Conservation (phyloP, 2,888 invertebrate genomes). For the Mystacides longicornis region DNA sequence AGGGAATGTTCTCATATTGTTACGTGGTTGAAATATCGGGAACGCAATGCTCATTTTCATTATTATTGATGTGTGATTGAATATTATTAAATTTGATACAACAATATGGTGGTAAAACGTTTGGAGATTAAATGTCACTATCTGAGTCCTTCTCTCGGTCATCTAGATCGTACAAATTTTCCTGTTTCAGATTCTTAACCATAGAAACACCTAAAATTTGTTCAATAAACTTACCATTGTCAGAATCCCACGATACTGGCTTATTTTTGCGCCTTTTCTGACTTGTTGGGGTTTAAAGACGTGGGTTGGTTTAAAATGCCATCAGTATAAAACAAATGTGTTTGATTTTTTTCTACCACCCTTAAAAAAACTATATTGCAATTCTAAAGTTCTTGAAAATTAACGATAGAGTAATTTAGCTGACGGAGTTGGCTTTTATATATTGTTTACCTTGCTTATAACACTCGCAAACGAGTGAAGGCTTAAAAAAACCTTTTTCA, state of each 20-base stretch:
- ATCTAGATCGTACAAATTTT: conserved; percentile 46
- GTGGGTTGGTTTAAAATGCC: too few relatives aligned
- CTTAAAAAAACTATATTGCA: too few relatives aligned
- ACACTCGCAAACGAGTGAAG: too few relatives aligned
- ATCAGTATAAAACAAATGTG: too few relatives aligned
- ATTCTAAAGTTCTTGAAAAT: too few relatives aligned
- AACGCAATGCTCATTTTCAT: conserved; percentile 6
- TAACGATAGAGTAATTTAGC: too few relatives aligned
- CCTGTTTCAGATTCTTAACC: conserved; percentile 44
- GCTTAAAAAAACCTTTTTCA: too few relatives aligned
- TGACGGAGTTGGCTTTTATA: too few relatives aligned
- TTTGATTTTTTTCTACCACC: too few relatives aligned
- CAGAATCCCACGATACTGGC: conserved; percentile 51
- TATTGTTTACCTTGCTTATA: too few relatives aligned
- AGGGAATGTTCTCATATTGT: conserved; percentile 14
- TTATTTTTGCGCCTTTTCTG: conserved; percentile 46
- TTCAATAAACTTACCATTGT: conserved; percentile 51
- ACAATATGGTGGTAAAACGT: conserved; percentile 28
- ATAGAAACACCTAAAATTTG: conserved; percentile 49
- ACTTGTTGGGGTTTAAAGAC: too few relatives aligned
- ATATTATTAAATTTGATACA: conserved; percentile 42
- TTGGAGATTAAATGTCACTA: background rate
- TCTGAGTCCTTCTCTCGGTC: conserved; percentile 39
- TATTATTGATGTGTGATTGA: conserved; percentile 5
- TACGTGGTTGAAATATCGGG: background rate